Evolutionary conservation across 2,113 vertebrate genomes (phyloP), one percentile per base, ranked within the genome.

Genomic region (Oryzias curvinotus): DNA sequence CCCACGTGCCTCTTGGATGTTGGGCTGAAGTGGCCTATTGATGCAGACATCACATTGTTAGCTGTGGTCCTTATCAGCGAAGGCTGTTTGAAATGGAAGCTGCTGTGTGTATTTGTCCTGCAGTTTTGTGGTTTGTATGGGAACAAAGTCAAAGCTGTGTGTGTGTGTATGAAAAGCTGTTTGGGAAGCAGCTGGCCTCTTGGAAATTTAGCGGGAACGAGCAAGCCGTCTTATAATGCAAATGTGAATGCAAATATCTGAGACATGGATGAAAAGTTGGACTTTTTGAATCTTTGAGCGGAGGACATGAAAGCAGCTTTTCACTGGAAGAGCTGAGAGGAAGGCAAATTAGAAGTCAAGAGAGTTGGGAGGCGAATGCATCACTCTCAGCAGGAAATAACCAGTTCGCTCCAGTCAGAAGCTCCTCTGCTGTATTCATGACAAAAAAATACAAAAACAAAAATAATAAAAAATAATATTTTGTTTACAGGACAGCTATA

Each of bases 11-110:
- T 86, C 70, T 78, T 62, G 68, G 57, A 83, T 80, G 75, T 62
- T 63, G 49, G 69, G 83, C 78, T 81, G 80, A 78, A 85, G 76
- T 80, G 77, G 80, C 65, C 79, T 71, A 73, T 82, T 80, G 80
- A 89, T 77, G 68, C 78, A 81, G 71, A 71, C 79, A 44, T 87
- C 65, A 68, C 66, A 59, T 83, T 79, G 68, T 77, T 63, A 54
- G 57, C 62, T 73, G 47, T 63, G 62, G 80, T 85, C 71, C 85
- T 89, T 84, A 80, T 67, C 74, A 63, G 45, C 48, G 18, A 52
- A 46, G 67, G 65, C 70, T 76, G 65, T 65, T 85, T 79, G 67
- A 80, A 75, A 85, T 76, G 85, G 83, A 81, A 76, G 66, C 65
- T 49, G 42, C 53, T 54, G 55, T 57, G 61, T 61, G 62, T 53